Base-by-base conservation (phyloP, 2,797 vertebrate genomes). In the Scomberomorus guttatus region DNA sequence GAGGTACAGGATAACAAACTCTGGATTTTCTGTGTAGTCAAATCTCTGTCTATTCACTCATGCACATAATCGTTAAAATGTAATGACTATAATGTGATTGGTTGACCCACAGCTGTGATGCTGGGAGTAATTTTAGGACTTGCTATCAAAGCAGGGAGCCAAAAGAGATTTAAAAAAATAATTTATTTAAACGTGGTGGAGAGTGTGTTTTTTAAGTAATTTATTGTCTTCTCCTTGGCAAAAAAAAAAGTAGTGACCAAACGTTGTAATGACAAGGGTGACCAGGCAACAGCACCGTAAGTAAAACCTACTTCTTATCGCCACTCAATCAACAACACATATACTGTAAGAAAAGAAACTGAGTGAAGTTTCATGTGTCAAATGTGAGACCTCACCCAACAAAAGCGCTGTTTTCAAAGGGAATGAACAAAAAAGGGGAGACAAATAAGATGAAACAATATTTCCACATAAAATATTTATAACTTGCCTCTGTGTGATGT, bases 381-480 rank as follows among this genome's bases (percentile, higher is more conserved):
- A 51, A 68, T 4, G 2, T n/a, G 15, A 70, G n/a, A 50, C 2
- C 14, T 51, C 48, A 56, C 64, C 50, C 11, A 32, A 58, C 27
- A 61, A 64, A 72, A 29, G 0, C 4, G 9, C 1, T 13, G 48
- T 48, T 62, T 64, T 65, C 9, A 61, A 79, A 72, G 2, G 10
- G 13, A 50, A 68, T 12, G 12, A 56, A 63, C n/a, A 59, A 44
- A 65, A 62, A 25, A 37, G 1, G 2, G 3, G 0, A 66, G 59
- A 83, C 9, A 44, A 57, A 65, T 17, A 15, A 54, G 17, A 54
- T 58, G 11, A 67, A 71, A 72, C 54, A 51, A 50, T 37, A 37
- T 57, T 50, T 66, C 51, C 20, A 34, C 11, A 70, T 82, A 5
- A 72, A 80, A 75, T 64, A 85, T 84, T 75, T 37, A 79, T 20